A percentile compares a stretch with the other conserved stretches of the same genome.
Conservation (phyloP, 1,140 invertebrate genomes). For the Heterodera schachtii region DNA sequence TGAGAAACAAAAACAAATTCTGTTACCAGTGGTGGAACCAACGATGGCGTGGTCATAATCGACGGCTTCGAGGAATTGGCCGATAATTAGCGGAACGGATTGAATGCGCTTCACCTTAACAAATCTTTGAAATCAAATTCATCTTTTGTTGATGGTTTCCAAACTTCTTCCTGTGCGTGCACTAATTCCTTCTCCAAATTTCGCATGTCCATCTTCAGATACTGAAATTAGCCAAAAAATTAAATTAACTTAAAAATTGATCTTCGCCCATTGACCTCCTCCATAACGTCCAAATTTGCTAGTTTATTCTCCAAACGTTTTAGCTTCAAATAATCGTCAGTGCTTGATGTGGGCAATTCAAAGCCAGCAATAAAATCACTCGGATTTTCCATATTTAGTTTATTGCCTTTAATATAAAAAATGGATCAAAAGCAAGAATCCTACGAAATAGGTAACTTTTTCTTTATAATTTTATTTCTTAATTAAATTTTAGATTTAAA, state of each 20-base stretch:
- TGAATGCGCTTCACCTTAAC: slow-evolving; percentile 88
- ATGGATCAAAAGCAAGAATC: no score
- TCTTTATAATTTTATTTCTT: no score
- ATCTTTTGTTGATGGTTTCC: neutral
- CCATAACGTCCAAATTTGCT: slow-evolving; percentile 95
- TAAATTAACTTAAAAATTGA: slow-evolving; percentile 1
- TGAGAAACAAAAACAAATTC: slow-evolving; percentile 1
- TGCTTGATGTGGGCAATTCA: neutral
- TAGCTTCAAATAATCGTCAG: slow-evolving; percentile 54
- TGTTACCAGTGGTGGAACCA: slow-evolving; percentile 76
- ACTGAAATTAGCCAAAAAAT: slow-evolving; percentile 70
- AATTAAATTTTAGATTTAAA: no score
- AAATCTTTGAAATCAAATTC: neutral
- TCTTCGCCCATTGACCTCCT: slow-evolving; percentile 69
- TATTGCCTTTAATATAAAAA: no score
- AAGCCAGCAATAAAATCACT: neutral
- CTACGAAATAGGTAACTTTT: no score
- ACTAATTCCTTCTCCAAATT: slow-evolving; percentile 96
- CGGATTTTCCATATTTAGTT: neutral
- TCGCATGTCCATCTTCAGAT: slow-evolving; percentile 96
- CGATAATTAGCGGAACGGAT: slow-evolving; percentile 93
- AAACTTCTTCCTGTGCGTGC: slow-evolving; percentile 86
- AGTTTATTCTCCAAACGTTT: slow-evolving; percentile 90
- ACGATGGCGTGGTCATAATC: slow-evolving; percentile 97
- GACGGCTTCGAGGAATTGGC: slow-evolving; percentile 94